Evolutionary conservation across 1,140 invertebrate species (phyloP), one percentile per base, ranked within the genome.

Genomic region (Subanguina moxae): DNA sequence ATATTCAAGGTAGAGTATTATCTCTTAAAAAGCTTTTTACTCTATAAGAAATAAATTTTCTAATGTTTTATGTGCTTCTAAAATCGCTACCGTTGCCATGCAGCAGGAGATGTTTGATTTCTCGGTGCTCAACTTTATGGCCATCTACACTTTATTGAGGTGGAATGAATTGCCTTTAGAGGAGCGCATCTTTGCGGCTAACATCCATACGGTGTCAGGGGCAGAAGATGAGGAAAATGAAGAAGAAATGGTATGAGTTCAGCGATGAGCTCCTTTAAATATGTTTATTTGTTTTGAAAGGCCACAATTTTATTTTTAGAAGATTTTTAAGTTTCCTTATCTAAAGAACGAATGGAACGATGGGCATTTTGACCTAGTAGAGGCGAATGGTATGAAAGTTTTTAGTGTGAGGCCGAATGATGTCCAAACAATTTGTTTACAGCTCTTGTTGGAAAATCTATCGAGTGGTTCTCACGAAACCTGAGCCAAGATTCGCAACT

Each of bases 81-180:
- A 88, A 82, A 84, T 93, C 21, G 90, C 90, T 9, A 86, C 86
- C 71, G 84, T 91, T 62, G 84, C 91, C 61, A 92, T 93, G 89
- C 82, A 93, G 28, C 92, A 96, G 84, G 93, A 96, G 85, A 91
- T 93, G 76, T 87, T 87, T 71, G 85, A 86, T 1, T 87, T 91
- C 85, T 87, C 88, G 13, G 86, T 94, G 27, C 86, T 88, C 0
- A 87, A 87, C 76, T 82, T 87, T 43, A 83, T 95, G 17, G 86
- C 87, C 42, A 74, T 93, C 9, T 89, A 91, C 82, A 87, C 89
- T 1, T 90, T 90, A 83, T 87, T 88, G 65, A 88, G 87, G 74
- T 92, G 88, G 58, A 57, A 57, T 45, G 72, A 80, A 69, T 66
- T 80, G 28, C 72, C 71, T 13, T 27, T 59, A 15, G 74, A 84